Base-by-base conservation (phyloP, 1,140 invertebrate species). In the Cyclargus thomasi region DNA sequence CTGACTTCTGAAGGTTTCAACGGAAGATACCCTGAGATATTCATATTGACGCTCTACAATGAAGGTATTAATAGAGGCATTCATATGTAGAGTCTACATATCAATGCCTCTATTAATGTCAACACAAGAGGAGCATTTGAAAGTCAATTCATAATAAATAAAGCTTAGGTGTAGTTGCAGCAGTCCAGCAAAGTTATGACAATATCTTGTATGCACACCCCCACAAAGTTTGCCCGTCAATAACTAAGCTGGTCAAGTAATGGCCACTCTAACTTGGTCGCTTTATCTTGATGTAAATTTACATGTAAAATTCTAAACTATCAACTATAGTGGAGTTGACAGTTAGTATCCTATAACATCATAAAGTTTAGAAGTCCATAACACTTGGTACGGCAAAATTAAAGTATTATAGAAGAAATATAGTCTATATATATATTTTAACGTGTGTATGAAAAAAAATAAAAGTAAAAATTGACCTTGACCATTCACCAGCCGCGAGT, bases 151-250 rank as follows among this genome's bases (percentile, higher is more conserved):
- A 17, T n/a, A 6, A 18, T n/a, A 63, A 63, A 35, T 36, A 62
- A 63, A 75, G 11, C 39, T 47, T 29, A 29, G 29, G 29, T 29
- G 8, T 11, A 8, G 39, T 47, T 47, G 39, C 39, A 47, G 10
- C 0, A 16, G 2, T 53, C 21, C 39, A 35, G 17, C 62, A n/a
- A 11, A 5, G 29, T 36, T 39, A 63, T 10, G 18, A 21, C 55
- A 35, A 2, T 63, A n/a, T 73, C 62, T 72, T 69, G n/a, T 67
- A 35, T 11, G 39, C 39, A 47, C 39, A 47, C 39, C 14, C 39
- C 39, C 14, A 16, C 39, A 47, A 47, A 16, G 39, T 47, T 47
- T 47, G 39, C 39, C 39, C 39, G 39, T 47, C 39, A 47, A 47
- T 47, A 47, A 47, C 10, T 47, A 47, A 47, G 39, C 39, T 47